Evolutionary conservation across 2,888 invertebrate genomes (phyloP).

Genomic region (Ptychoptera albimana): DNA sequence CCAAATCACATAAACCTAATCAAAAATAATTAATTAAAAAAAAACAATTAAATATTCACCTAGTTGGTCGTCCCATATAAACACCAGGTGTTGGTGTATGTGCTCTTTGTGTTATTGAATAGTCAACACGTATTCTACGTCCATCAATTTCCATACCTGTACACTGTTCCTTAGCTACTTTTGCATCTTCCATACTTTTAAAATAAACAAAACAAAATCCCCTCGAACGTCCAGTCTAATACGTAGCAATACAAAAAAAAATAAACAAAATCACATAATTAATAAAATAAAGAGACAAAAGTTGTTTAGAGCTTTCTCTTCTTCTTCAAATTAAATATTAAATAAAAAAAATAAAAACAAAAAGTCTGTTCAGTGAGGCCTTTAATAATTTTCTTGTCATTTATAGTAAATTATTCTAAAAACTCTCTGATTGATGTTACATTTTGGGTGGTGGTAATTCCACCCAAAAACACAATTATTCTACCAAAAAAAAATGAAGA

Average conservation of each 20-base stretch:
- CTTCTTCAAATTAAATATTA: too few relatives aligned
- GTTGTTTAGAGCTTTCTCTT: too few relatives aligned
- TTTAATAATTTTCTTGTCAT: conserved; percentile 16
- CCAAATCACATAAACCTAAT: too few relatives aligned
- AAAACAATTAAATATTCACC: conserved; percentile 12
- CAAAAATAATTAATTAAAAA: background rate
- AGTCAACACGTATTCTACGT: conserved; percentile 85
- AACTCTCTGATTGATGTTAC: too few relatives aligned
- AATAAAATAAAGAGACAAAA: background rate
- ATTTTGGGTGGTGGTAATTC: too few relatives aligned
- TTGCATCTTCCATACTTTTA: conserved; percentile 74
- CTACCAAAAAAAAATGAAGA: too few relatives aligned
- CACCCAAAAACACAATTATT: too few relatives aligned
- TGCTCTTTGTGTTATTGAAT: conserved; percentile 86
- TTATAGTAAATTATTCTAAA: conserved; percentile 1
- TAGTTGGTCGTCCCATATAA: conserved; percentile 87
- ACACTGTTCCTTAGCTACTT: conserved; percentile 84
- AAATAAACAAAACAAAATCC: conserved; percentile 97
- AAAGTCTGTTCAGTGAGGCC: conserved; percentile 21
- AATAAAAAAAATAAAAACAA: background rate
- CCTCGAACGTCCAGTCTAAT: conserved; percentile 84
- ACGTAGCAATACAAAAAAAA: conserved; percentile 19
- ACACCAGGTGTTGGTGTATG: conserved; percentile 96
- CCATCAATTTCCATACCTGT: conserved; percentile 91
- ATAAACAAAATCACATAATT: conserved; percentile 2